Evolutionary conservation across 2,888 invertebrate species (phyloP), one percentile per base, ranked within the genome.

Genomic region (Drosophila paranaensis): DNA sequence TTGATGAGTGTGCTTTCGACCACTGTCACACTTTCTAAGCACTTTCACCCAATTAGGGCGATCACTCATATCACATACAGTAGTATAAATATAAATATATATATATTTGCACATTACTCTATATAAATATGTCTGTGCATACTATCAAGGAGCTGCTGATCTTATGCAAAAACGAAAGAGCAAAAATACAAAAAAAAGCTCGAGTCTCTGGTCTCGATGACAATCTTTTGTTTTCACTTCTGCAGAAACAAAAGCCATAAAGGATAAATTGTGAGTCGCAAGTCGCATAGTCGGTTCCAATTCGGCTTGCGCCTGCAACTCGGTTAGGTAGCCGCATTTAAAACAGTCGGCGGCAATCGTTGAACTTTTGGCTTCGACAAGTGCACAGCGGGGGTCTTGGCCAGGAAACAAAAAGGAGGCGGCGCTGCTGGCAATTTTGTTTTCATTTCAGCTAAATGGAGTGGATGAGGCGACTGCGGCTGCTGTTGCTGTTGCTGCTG

Each of bases 211-310:
- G 48, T 60, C 67, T 35, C 76, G 90, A 90, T 90, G 91, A 89
- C 91, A 90, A 91, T 90, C 90, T 90, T 90, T 90, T 86, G 89
- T 91, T 91, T 91, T 91, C 91, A 91, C 91, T 91, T 91, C 91
- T 91, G 80, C 86, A 77, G 82, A 83, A 83, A 88, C 80, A 83
- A 83, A 83, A 88, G 89, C 87, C 82, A 83, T 83, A 88, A 83
- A 88, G 82, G 87, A 83, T 83, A 83, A 83, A 86, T 83, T 90
- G 88, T 82, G 90, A 83, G 57, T 74, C 53, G 43, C 63, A 16
- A 63, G 63, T 54, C 35, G 53, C 51, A 39, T 33, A 51, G 62
- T 57, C 46, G 37, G 37, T 37, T 40, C 35, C 61, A 43, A 30
- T 55, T 61, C 57, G 60, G 50, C 60, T 54, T 71, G 71, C 63